Percentiles rank a stretch among this genome's conserved stretches.
Evolutionary conservation across 2,888 invertebrate genomes (phyloP).

Genomic region (Pheosia gnoma): DNA sequence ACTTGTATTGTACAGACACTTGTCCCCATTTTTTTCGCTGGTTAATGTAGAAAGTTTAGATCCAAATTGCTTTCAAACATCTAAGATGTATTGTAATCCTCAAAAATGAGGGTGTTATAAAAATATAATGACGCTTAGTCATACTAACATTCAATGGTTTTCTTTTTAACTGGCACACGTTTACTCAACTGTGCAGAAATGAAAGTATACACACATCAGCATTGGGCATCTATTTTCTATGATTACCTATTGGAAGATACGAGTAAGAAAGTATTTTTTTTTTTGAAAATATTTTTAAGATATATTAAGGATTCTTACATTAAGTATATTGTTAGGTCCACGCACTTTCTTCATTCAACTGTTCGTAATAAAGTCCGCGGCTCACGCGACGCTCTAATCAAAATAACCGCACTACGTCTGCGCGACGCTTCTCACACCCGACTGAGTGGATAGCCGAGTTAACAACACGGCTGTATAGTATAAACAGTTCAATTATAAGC

Average conservation of each 20-base stretch:
- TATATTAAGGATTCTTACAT: not conserved
- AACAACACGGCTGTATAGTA: not conserved
- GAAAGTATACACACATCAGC: not conserved
- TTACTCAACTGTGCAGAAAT: not conserved
- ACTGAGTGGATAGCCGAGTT: not conserved
- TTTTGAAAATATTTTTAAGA: not conserved
- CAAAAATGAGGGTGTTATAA: not conserved
- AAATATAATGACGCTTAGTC: not conserved
- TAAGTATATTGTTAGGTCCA: not conserved
- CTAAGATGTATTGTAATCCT: no score
- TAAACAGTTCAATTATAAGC: not conserved
- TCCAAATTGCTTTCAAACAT: not conserved
- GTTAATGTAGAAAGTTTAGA: not conserved
- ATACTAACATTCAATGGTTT: not conserved
- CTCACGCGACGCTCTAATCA: not conserved
- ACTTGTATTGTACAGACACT: no score
- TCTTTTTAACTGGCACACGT: slow-evolving; percentile 1
- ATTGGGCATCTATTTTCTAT: not conserved
- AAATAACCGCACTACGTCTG: not conserved
- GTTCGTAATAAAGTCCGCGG: slow-evolving; percentile 5
- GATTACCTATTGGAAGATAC: not conserved
- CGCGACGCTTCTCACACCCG: not conserved
- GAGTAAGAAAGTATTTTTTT: not conserved
- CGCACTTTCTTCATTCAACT: not conserved
- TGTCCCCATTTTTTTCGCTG: no score